These are phyloP conservation scores for Vombatus ursinus DNA, from an alignment of 2,113 vertebrate species.

Conservation along the genomic window DNA sequence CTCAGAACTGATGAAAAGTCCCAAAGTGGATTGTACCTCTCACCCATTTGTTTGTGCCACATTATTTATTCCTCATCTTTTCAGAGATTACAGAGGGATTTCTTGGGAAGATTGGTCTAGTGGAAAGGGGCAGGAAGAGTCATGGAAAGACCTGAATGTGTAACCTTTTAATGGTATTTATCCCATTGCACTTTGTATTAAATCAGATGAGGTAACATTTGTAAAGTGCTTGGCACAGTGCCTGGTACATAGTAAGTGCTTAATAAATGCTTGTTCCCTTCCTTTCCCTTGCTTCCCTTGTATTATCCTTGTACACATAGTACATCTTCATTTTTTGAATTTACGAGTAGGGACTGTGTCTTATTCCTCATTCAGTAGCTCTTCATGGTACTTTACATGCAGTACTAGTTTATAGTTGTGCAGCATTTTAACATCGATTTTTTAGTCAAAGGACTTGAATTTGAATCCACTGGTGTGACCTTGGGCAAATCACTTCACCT, in stretches of 20 bases:
- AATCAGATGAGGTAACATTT: neutral
- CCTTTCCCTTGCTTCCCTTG: neutral
- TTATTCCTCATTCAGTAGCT: neutral
- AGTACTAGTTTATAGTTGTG: neutral
- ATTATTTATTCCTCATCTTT: conserved; percentile 35
- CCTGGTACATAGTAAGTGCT: neutral
- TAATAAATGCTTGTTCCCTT: neutral
- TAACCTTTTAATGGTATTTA: neutral
- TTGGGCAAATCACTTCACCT: neutral
- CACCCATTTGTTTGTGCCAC: conserved; percentile 9
- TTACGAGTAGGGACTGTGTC: neutral
- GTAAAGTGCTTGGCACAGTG: neutral
- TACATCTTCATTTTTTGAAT: neutral
- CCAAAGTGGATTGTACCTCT: conserved; percentile 25
- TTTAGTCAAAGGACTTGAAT: neutral
- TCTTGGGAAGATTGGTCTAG: too few species aligned
- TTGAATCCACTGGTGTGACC: neutral
- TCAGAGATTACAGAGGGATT: neutral
- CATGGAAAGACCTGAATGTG: neutral
- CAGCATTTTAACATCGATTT: neutral
- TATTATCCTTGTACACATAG: neutral
- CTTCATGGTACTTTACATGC: neutral
- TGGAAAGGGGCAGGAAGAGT: too few species aligned
- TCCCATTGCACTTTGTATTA: neutral
- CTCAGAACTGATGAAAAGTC: conserved; percentile 42